phyloP scores from a whole-genome alignment of 2,888 invertebrate genomes.

The Catocala fraxini region DNA sequence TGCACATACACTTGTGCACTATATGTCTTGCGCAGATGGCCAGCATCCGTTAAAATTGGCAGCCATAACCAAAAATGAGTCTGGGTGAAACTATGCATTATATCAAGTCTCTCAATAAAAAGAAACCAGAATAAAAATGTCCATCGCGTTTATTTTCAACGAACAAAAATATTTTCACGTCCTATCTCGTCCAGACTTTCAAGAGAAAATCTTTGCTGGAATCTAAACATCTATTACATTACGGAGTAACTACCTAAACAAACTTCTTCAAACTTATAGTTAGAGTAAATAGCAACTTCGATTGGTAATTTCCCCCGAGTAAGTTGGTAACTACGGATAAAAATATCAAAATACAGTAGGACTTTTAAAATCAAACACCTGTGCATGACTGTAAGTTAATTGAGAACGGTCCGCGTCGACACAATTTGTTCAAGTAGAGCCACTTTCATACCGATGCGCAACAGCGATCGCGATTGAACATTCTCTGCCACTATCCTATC shows the following conservation, averaged over 20 bases:
- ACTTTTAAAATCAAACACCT: constrained; percentile 47
- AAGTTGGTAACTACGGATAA: constrained; percentile 16
- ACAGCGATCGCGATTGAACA: constrained; percentile 43
- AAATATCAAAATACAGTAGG: constrained; percentile 22
- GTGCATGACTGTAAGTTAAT: constrained; percentile 57
- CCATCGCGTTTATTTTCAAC: no score
- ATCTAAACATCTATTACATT: constrained; percentile 3
- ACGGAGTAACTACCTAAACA: constrained; percentile 1
- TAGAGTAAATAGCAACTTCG: constrained; percentile 3
- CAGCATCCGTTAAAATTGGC: no score
- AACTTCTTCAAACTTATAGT: constrained; percentile 2
- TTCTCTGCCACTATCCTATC: constrained; percentile 25
- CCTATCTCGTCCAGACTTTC: constrained; percentile 1
- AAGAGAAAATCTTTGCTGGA: not conserved
- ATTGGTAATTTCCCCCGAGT: constrained; percentile 10
- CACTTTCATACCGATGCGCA: constrained; percentile 35
- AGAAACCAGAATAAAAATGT: no score
- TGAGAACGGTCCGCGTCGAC: constrained; percentile 43
- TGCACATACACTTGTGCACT: no score
- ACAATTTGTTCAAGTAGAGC: constrained; percentile 43
- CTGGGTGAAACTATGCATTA: no score
- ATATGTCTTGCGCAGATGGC: no score
- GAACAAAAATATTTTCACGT: not conserved
- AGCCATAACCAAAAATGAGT: no score
- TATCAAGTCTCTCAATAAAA: no score